These are phyloP conservation scores for Elymnias hypermnestra DNA, from an alignment of 1,140 invertebrate genomes.

Conservation along the genomic window DNA sequence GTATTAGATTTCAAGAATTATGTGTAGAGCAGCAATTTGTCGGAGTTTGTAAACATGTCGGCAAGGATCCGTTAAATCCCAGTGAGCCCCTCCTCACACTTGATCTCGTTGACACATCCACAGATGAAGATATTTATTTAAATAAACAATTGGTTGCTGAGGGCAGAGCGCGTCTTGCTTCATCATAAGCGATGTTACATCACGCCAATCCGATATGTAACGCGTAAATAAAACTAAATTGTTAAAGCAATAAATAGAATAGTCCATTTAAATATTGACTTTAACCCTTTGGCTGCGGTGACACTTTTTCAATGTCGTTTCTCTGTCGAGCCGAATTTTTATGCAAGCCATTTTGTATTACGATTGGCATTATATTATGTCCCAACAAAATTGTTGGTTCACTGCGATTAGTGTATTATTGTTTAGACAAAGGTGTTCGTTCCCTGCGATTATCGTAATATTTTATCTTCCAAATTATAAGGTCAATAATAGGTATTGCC, in stretches of 20 bases:
- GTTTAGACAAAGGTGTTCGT: too few relatives aligned
- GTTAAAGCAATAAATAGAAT: background rate
- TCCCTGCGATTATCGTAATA: too few relatives aligned
- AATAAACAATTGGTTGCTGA: constrained; percentile 72
- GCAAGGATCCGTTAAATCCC: constrained; percentile 66
- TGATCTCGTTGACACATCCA: constrained; percentile 76
- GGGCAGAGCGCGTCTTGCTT: constrained; percentile 60
- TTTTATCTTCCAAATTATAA: too few relatives aligned
- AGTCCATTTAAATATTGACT: too few relatives aligned
- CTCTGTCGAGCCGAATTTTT: too few relatives aligned
- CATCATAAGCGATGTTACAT: constrained; percentile 28
- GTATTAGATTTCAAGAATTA: constrained; percentile 76
- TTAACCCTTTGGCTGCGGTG: too few relatives aligned
- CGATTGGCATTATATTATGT: too few relatives aligned
- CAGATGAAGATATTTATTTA: constrained; percentile 73
- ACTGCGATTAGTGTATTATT: too few relatives aligned
- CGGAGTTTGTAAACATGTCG: constrained; percentile 70
- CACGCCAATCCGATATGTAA: background rate
- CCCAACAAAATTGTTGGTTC: too few relatives aligned
- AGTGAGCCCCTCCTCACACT: constrained; percentile 72
- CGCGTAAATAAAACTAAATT: background rate
- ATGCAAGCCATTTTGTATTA: too few relatives aligned
- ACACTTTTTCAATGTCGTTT: too few relatives aligned
- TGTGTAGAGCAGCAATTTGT: constrained; percentile 77
- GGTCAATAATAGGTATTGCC: too few relatives aligned